Conservation (phyloP, 1,140 invertebrate genomes). For the Pseudoatta argentina region DNA sequence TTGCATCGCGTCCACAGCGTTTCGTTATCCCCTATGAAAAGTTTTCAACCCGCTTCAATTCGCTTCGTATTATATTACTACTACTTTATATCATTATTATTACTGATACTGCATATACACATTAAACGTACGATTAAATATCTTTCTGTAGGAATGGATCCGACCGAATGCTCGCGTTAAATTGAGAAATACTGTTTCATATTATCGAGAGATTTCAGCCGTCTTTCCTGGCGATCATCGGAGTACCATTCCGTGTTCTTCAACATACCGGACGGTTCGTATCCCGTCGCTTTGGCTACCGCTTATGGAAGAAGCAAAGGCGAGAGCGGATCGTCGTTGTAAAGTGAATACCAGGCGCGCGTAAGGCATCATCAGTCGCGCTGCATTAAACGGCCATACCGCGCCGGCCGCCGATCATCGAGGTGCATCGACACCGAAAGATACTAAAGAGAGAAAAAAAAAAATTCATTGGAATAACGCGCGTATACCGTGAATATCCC, state of each 20-base stretch:
- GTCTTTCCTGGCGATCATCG: neutral
- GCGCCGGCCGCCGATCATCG: conserved; percentile 35
- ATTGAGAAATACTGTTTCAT: conserved; percentile 27
- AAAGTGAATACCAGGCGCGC: conserved; percentile 16
- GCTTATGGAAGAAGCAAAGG: neutral
- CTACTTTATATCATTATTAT: too few relatives aligned
- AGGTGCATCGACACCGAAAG: conserved; percentile 50
- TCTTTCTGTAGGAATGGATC: neutral
- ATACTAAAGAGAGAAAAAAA: neutral
- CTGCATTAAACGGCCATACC: conserved; percentile 21
- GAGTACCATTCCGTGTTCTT: conserved; percentile 41
- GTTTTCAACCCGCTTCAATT: neutral
- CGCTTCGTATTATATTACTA: neutral
- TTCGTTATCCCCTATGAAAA: neutral
- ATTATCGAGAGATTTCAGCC: conserved; percentile 16
- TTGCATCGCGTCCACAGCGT: neutral
- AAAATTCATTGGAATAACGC: conserved; percentile 30
- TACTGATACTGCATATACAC: too few relatives aligned
- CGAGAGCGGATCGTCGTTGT: conserved; percentile 34
- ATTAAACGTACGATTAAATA: neutral
- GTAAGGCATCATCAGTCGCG: conserved; percentile 30
- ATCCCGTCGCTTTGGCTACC: conserved; percentile 12
- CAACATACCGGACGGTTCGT: neutral
- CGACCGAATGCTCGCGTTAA: neutral
- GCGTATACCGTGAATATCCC: conserved; percentile 49